Evolutionary conservation across 2,113 vertebrate genomes (phyloP).

Genomic region (Labeo rohita): DNA sequence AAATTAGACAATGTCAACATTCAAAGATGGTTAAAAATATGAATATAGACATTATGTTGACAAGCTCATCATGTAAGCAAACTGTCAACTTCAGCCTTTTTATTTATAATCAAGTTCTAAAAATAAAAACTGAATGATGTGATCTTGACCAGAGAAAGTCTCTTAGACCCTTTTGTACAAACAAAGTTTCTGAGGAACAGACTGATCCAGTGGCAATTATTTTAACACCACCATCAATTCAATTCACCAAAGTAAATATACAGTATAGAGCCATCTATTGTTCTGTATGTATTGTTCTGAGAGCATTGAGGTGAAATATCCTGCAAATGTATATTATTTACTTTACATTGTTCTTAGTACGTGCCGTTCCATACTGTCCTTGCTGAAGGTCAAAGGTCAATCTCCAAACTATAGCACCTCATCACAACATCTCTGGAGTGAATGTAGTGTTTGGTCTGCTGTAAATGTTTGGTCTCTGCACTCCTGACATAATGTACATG

Average conservation of each 20-base stretch:
- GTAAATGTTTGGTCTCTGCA: constrained; percentile 22
- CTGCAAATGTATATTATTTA: constrained; percentile 39
- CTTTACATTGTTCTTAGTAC: not conserved
- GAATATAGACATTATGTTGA: not conserved
- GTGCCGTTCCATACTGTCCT: not conserved
- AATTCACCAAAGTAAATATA: not conserved
- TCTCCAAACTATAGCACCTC: not conserved
- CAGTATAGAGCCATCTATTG: not conserved
- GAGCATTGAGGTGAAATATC: not conserved
- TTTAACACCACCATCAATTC: not conserved
- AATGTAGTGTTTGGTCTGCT: constrained; percentile 38
- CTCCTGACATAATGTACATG: not conserved
- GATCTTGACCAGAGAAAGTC: not conserved
- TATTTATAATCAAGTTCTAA: not conserved
- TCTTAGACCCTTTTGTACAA: not conserved
- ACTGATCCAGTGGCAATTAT: not conserved
- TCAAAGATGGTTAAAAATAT: not conserved
- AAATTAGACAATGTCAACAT: not conserved
- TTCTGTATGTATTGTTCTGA: not conserved
- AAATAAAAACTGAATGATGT: not conserved
- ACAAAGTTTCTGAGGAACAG: not conserved
- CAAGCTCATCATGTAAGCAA: not conserved
- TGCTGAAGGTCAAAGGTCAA: constrained; percentile 20
- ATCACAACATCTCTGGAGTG: constrained; percentile 26
- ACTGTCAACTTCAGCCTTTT: not conserved